These are phyloP conservation scores for Sebastes nivosus DNA, from an alignment of 2,797 vertebrate species.

Conservation along the genomic window DNA sequence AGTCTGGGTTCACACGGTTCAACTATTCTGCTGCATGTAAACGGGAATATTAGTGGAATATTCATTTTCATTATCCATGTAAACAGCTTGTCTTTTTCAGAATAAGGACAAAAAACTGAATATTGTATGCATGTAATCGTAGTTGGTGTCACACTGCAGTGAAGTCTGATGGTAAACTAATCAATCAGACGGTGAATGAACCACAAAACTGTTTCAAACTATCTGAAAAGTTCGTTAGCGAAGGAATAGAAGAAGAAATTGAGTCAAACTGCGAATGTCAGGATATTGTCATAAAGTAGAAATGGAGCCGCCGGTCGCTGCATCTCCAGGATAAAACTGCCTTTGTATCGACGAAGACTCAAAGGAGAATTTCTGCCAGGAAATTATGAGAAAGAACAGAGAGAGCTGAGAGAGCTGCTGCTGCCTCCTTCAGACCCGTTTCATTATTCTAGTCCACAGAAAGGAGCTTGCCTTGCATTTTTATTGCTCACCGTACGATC, in stretches of 20 bases:
- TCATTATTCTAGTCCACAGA: constrained; percentile 26
- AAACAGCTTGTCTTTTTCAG: no score
- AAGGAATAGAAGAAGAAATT: neutral
- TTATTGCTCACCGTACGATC: constrained; percentile 16
- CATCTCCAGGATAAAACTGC: constrained; percentile 11
- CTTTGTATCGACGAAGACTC: constrained; percentile 9
- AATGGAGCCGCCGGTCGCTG: neutral
- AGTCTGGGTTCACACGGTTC: no score
- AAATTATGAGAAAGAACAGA: constrained; percentile 26
- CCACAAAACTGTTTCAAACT: neutral
- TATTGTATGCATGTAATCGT: no score
- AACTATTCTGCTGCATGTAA: no score
- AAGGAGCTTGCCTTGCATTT: constrained; percentile 38
- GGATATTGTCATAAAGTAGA: neutral
- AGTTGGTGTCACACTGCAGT: no score
- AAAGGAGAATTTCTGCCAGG: constrained; percentile 11
- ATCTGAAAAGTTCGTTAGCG: neutral
- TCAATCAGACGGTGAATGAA: neutral
- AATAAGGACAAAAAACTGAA: no score
- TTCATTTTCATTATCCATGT: no score
- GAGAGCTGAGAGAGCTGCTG: constrained; percentile 17
- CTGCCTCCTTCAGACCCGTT: constrained; percentile 30
- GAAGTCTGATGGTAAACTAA: neutral
- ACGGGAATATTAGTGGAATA: no score
- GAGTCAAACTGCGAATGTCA: neutral